Percentiles rank a stretch among this genome's conserved stretches.
phyloP scores from a whole-genome alignment of 2,113 vertebrate species.

The Chiloscyllium plagiosum region DNA sequence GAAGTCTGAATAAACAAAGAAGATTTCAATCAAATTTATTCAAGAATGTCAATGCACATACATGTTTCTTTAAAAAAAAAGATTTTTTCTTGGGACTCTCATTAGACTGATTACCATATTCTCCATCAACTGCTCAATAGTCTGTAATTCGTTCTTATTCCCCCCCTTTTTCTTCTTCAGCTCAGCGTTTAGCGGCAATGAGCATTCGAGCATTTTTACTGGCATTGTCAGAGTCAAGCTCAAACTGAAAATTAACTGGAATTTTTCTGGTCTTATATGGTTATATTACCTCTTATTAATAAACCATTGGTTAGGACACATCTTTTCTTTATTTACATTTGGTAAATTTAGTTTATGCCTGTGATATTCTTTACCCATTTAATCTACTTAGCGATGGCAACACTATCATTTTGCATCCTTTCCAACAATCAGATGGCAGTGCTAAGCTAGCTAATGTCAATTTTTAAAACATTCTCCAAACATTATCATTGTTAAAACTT shows the following conservation, averaged over 20 bases:
- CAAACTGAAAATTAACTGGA: too few species aligned
- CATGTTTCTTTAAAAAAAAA: not conserved
- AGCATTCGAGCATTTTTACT: too few species aligned
- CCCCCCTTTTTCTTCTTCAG: not conserved
- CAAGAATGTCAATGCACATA: not conserved
- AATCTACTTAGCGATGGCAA: not conserved
- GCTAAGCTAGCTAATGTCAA: not conserved
- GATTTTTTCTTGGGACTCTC: not conserved
- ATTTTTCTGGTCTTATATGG: not conserved
- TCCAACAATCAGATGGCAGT: not conserved
- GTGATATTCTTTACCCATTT: not conserved
- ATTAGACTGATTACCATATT: not conserved
- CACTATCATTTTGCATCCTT: not conserved
- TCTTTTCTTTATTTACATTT: not conserved
- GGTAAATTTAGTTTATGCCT: not conserved
- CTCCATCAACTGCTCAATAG: not conserved
- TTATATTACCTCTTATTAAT: not conserved
- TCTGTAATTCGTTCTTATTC: not conserved
- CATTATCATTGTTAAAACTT: not conserved
- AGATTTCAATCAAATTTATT: not conserved
- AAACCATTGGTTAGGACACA: not conserved
- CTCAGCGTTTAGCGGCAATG: too few species aligned
- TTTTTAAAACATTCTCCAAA: not conserved
- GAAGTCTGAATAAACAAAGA: not conserved
- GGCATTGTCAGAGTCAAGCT: too few species aligned